Base-by-base conservation (phyloP, 2,113 vertebrate species). In the Phasianus colchicus region DNA sequence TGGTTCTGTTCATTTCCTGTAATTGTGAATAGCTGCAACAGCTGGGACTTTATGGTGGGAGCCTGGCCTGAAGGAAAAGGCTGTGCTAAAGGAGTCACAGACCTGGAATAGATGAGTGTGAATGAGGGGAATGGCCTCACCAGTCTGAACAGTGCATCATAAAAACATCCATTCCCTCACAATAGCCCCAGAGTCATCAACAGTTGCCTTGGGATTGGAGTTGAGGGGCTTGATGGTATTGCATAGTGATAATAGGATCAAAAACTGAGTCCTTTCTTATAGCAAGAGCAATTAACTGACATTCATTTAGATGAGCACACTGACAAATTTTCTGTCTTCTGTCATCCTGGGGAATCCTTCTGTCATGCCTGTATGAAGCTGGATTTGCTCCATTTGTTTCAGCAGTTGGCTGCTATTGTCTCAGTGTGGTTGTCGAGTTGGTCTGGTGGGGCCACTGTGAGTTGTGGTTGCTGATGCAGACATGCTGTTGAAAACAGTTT, bases 1-100 rank as follows among this genome's bases (percentile, higher is more conserved):
- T 0, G 43, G 63, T 97, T 96, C 86, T 94, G 40, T 91, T 95
- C 67, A 89, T 96, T 97, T 97, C 95, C 95, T 97, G 93, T 74
- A 90, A 95, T 95, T 97, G 92, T 97, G 77, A 93, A 30, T 57
- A 86, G 69, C 48, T 73, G 71, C 22, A 84, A 57, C 90, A 92
- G 86, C 90, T 83, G 93, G 73, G 24, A 14, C 90, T 93, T 95
- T 90, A 74, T 79, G 79, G 63, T 42, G 61, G 67, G 85, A 94
- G 72, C 88, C 79, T 84, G 73, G 47, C 40, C 80, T 82, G 66
- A 72, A 92, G 75, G 81, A 81, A 90, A 34, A 32, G 55, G 27
- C 55, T 48, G 19, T 6, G 10, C 47, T 67, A 67, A 57, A 63
- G 48, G 29, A 67, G 38, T 90, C 52, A 61, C 60, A 90, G 66